Base-by-base conservation (phyloP, 2,888 invertebrate species). In the Octonoba sinensis region DNA sequence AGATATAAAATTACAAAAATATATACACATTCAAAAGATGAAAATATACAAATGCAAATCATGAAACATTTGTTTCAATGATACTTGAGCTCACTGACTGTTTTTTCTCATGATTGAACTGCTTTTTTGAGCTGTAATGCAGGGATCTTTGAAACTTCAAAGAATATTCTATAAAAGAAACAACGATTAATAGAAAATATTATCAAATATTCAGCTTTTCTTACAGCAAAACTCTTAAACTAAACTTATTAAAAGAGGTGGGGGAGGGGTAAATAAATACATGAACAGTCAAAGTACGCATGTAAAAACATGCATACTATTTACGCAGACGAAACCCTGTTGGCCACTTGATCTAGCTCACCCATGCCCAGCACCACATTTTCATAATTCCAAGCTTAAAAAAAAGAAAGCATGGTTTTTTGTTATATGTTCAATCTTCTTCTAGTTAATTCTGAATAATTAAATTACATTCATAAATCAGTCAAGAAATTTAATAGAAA, bases 91-190 rank as follows among this genome's bases (percentile, higher is more conserved):
- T n/a, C 8, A 3, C 36, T 27, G 46, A 51, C 15, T 13, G 24
- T 49, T 18, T 22, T 24, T 51, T 36, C 44, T 54, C 6, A 22
- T 27, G 20, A 47, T 18, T 27, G 57, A 13, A n/a, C 47, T 47
- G 24, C 44, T 67, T 66, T 66, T 16, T 22, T 47, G 0, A 64
- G 1, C n/a, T 71, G 62, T 46, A 88, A 27, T 22, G 87, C 81
- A 11, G 94, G 93, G 84, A 93, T 92, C 89, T 94, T 94, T 83
- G 96, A 96, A 78, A 96, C 96, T 91, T 95, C 95, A 88, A 94
- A 95, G 90, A 97, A 97, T 88, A 96, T 94, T 86, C 92, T 92
- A 59, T 59, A 24, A 71, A 90, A 47, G 3, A 62, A 64, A 60
- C 20, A 54, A 20, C 44, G 15, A 44, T 27, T 16, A 54, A 84